These are phyloP conservation scores for Saccopteryx bilineata DNA, from an alignment of 2,113 vertebrate genomes.

Conservation along the genomic window DNA sequence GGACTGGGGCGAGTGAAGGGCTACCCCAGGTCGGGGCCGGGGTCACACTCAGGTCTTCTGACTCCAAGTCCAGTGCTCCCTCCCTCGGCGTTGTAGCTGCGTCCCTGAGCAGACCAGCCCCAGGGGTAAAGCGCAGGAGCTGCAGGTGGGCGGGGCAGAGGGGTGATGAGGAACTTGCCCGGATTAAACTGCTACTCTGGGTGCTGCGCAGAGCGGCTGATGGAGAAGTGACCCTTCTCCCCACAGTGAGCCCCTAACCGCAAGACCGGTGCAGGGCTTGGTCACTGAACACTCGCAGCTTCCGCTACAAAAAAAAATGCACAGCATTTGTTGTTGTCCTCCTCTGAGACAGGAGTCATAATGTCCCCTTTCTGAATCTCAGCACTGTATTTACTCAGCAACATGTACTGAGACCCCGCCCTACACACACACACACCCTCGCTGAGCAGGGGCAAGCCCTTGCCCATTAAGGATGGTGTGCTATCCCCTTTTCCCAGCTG, in stretches of 20 bases:
- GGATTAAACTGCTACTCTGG: not conserved
- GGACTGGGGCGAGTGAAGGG: not conserved
- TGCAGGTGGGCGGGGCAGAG: too few species aligned
- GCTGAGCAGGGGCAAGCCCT: not conserved
- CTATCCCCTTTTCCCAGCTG: not conserved
- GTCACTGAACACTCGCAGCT: not conserved
- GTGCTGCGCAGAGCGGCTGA: not conserved
- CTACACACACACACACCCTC: rapidly evolving
- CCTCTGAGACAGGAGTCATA: not conserved
- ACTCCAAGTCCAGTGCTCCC: slow-evolving; percentile 73
- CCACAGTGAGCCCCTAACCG: not conserved
- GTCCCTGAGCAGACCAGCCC: not conserved
- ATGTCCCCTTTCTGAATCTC: not conserved
- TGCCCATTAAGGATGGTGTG: not conserved
- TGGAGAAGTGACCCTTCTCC: not conserved
- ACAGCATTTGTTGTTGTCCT: not conserved
- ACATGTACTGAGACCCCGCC: not conserved
- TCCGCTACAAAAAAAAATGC: not conserved
- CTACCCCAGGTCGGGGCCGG: not conserved
- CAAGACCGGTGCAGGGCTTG: not conserved
- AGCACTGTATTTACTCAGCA: not conserved
- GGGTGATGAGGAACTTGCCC: not conserved
- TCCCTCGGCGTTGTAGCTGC: not conserved
- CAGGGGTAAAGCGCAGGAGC: not conserved
- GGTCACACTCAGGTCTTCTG: slow-evolving; percentile 59